Evolutionary conservation across 2,888 invertebrate species (phyloP), one percentile per base, ranked within the genome.

Genomic region (Steinernema hermaphroditum): DNA sequence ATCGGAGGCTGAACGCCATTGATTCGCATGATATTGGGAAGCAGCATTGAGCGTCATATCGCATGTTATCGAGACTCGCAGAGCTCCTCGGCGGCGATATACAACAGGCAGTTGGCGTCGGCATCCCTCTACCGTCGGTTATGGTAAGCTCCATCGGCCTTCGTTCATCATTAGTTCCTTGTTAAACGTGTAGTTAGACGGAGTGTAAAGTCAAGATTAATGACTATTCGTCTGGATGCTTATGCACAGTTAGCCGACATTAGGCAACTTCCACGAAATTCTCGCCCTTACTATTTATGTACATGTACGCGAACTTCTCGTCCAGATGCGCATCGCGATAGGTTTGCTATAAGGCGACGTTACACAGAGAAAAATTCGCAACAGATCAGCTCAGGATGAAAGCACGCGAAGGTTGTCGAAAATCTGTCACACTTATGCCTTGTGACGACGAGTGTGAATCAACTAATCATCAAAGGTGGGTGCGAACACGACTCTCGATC

Each of bases 401-500:
- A 62, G 34, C 62, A 29, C 32, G 12, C 8, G 27, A 62, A 27
- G 19, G 16, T 32, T 62, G 62, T 32, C 62, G 16, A 9, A 27
- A 50, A 62, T 62, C 62, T 62, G 62, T 62, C 62, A 62, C 46
- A 22, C 62, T 62, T 29, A 34, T 62, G 62, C 27, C 32, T 32
- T 62, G 27, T 34, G 62, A 62, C 32, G 62, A 62, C 9, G 32
- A 62, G 62, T 62, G 62, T 62, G 62, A 62, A 32, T 32, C 62
- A 62, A 62, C 62, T 62, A 62, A 62, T 62, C 62, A 62, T 62
- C 62, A 62, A 29, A 62, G 62, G 62, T 62, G 62, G 46, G 62
- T 62, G 62, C 62, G 62, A 62, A 62, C 62, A 62, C 62, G 62
- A 62, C 62, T 62, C 62, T 62, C 62, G 29, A 62, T 62, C 62